phyloP scores from a whole-genome alignment of 2,888 invertebrate genomes.

The Cataglyphis livida region DNA sequence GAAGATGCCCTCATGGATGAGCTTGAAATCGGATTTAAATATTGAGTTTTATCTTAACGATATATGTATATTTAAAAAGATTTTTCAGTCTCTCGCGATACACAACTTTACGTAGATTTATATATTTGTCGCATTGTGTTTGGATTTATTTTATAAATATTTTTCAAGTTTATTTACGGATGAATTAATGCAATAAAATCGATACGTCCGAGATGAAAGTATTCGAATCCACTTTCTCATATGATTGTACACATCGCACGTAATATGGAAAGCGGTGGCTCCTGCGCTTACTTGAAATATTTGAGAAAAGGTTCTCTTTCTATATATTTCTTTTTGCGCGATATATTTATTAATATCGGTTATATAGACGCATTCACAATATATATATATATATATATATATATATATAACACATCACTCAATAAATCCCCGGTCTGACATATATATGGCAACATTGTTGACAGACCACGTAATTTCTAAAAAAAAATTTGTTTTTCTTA shows the following conservation, averaged over 20 bases:
- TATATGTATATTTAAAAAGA: background rate
- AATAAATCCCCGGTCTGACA: too few relatives aligned
- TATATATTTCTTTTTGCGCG: background rate
- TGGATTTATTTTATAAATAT: too few relatives aligned
- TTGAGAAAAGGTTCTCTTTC: background rate
- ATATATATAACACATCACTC: too few relatives aligned
- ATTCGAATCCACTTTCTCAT: slow-evolving; percentile 61
- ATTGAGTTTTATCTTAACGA: background rate
- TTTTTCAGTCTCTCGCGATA: background rate
- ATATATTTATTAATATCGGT: slow-evolving; percentile 16
- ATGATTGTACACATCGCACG: slow-evolving; percentile 35
- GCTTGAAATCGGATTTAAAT: slow-evolving; percentile 10
- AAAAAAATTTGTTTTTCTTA: too few relatives aligned
- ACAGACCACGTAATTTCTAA: too few relatives aligned
- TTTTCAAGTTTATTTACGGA: background rate
- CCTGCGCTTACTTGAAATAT: background rate
- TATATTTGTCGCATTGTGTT: background rate
- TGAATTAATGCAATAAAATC: slow-evolving; percentile 10
- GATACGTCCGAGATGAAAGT: slow-evolving; percentile 57
- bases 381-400: background rate
- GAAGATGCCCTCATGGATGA: background rate
- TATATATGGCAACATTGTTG: too few relatives aligned
- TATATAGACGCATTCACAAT: background rate
- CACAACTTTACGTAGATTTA: background rate
- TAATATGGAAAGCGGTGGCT: slow-evolving; percentile 58